Evolutionary conservation across 2,797 vertebrate genomes (phyloP), one percentile per base, ranked within the genome.

Genomic region (Falco biarmicus): DNA sequence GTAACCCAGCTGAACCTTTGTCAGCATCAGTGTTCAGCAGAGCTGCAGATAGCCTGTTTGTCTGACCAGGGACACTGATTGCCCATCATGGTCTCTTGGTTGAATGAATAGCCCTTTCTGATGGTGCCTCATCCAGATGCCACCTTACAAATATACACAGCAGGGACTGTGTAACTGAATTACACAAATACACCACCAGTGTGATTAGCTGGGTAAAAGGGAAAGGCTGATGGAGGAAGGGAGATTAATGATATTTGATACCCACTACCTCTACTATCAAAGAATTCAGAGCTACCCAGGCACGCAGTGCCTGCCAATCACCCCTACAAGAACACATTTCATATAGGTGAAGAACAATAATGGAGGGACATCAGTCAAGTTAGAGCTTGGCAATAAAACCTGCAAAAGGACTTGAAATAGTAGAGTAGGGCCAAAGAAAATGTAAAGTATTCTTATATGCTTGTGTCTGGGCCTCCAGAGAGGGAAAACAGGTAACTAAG

Each of bases 1-100:
- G 47, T 84, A 91, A 93, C 48, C 81, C 60, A 66, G 59, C 20
- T 77, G 81, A 89, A 95, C 88, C 80, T 96, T 95, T 86, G 95
- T 95, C 83, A 89, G 71, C 86, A 59, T 68, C 89, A 21, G 53
- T 51, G 65, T 66, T 59, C 73, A 22, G 78, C 78, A 76, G 54
- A 93, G 83, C 85, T 90, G 26, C 53, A 68, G 48, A 28, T 15
- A 54, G 60, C n/a, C 68, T 64, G 32, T 65, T 95, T 71, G 74
- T 89, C 84, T 84, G 34, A 43, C 43, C 59, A 73, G 65, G 79
- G 81, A 97, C 50, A 64, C n/a, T 16, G 86, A 64, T 61, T 90
- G 78, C 47, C 69, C 64, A 37, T 68, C 64, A 45, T 61, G 66
- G 39, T 53, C 54, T 91, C 51, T 66, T 57, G 60, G 34, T 39